Evolutionary conservation across 2,888 invertebrate genomes (phyloP).

Genomic region (Thysanoteuthis rhombus): DNA sequence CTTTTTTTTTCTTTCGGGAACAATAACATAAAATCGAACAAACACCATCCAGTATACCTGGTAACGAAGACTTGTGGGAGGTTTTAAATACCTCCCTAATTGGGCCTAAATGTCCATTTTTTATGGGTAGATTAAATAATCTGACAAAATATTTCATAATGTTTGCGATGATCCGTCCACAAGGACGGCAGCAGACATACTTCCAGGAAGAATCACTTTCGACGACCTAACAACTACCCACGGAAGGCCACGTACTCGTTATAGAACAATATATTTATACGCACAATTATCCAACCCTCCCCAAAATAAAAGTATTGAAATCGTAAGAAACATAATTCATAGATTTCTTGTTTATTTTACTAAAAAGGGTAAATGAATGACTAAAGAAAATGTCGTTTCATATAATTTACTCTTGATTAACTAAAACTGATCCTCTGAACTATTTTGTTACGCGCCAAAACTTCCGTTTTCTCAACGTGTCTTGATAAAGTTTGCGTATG

Average conservation of each 20-base stretch:
- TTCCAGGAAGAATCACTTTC: neutral
- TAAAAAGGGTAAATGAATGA: neutral
- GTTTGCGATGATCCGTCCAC: neutral
- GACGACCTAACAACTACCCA: neutral
- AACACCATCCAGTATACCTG: neutral
- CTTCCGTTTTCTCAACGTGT: neutral
- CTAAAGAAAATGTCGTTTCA: neutral
- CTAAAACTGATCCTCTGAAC: neutral
- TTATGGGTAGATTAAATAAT: neutral
- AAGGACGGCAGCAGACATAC: neutral
- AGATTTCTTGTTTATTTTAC: too few relatives aligned
- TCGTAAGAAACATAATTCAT: too few relatives aligned
- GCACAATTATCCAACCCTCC: neutral
- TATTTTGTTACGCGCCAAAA: neutral
- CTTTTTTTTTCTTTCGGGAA: neutral
- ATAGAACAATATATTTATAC: neutral
- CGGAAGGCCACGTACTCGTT: neutral
- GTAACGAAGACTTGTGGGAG: neutral
- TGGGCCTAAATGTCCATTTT: constrained; percentile 12
- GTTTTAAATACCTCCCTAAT: neutral
- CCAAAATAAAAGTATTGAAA: neutral
- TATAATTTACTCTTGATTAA: neutral
- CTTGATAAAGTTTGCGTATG: neutral
- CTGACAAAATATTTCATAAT: neutral
- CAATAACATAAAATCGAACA: neutral